A percentile compares a stretch with the other conserved stretches of the same genome.
phyloP scores from a whole-genome alignment of 2,888 invertebrate species.

The Philereme transversata region DNA sequence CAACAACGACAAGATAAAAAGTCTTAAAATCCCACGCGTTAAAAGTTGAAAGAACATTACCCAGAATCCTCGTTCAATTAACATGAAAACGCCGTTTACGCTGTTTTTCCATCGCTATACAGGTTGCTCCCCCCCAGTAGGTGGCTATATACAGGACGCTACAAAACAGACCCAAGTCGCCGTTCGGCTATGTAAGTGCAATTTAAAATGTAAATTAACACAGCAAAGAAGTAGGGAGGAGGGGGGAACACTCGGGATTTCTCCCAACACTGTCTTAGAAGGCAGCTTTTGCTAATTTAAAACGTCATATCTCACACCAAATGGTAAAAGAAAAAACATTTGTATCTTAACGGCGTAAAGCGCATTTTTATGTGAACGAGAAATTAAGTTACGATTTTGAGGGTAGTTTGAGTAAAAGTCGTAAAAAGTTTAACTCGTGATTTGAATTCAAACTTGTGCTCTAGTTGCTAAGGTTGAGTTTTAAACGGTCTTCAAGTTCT shows the following conservation, averaged over 20 bases:
- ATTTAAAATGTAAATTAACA: constrained; percentile 85
- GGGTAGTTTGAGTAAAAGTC: constrained; percentile 25
- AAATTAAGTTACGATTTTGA: constrained; percentile 7
- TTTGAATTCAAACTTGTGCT: constrained; percentile 41
- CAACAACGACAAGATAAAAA: background rate
- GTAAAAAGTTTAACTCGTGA: constrained; percentile 44
- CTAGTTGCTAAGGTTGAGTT: constrained; percentile 39
- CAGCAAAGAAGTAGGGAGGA: constrained; percentile 79
- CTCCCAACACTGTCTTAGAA: constrained; percentile 72
- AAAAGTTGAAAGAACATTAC: constrained; percentile 1
- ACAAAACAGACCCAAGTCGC: constrained; percentile 75
- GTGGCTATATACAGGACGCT: constrained; percentile 57
- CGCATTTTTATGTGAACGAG: background rate
- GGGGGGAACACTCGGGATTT: constrained; percentile 62
- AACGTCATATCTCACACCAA: constrained; percentile 5
- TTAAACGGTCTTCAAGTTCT: constrained; percentile 29
- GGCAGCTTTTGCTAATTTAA: constrained; percentile 45
- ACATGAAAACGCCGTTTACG: constrained; percentile 38
- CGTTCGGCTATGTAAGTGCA: constrained; percentile 82
- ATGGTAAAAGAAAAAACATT: constrained; percentile 18
- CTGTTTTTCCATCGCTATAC: constrained; percentile 37
- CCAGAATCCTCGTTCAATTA: constrained; percentile 25
- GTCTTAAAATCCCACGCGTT: background rate
- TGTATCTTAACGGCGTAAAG: fast-evolving
- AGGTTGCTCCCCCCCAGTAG: constrained; percentile 35